phyloP scores from a whole-genome alignment of 2,888 invertebrate genomes.

The Lasioglossum morio region DNA sequence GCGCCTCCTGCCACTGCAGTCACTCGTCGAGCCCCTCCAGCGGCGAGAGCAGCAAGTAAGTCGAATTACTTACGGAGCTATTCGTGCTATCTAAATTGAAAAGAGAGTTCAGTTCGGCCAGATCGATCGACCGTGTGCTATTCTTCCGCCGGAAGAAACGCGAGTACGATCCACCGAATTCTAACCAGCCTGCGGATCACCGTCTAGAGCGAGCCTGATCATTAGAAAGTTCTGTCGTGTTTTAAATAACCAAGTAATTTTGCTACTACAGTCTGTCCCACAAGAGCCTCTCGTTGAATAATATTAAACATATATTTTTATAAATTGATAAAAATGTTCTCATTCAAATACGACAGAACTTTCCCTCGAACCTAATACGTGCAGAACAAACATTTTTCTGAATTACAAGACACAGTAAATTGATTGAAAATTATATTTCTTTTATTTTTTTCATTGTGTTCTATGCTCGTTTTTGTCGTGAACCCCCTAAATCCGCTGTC shows the following conservation, averaged over 20 bases:
- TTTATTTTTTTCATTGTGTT: no score
- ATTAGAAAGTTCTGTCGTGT: neutral
- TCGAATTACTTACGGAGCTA: constrained; percentile 62
- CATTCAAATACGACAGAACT: no score
- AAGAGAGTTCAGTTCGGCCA: constrained; percentile 41
- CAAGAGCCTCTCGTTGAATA: no score
- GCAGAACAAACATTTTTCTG: no score
- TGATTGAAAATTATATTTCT: no score
- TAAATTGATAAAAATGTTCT: no score
- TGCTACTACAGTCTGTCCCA: no score
- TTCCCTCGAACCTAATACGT: no score
- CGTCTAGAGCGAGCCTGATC: neutral
- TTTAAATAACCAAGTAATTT: no score
- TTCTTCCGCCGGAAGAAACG: neutral
- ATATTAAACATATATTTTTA: no score
- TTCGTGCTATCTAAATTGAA: constrained; percentile 57
- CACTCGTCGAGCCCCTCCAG: constrained; percentile 89
- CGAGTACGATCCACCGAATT: neutral
- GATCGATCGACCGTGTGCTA: constrained; percentile 23
- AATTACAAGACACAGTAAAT: no score
- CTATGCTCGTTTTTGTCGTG: neutral
- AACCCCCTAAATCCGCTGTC: neutral
- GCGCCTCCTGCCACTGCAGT: constrained; percentile 88
- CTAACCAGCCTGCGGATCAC: constrained; percentile 1
- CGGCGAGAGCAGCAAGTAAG: constrained; percentile 90